Base-by-base conservation (phyloP, 2,113 vertebrate species). In the Xerus inauris region DNA sequence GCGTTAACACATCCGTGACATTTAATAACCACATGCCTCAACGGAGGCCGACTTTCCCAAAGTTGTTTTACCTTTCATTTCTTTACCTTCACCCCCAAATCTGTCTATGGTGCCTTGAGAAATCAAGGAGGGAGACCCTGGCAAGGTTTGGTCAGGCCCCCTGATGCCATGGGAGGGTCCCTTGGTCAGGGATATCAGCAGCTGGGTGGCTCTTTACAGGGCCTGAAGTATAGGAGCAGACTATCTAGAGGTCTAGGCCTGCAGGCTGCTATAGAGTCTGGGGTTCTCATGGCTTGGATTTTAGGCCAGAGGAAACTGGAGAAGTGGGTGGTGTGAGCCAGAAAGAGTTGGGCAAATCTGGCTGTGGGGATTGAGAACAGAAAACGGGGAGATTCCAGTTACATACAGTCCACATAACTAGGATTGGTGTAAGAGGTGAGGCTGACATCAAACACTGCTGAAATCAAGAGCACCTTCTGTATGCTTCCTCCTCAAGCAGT, bases 1-100 rank as follows among this genome's bases (percentile, higher is more conserved):
- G 96, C 42, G 62, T 97, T 98, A 98, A 98, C 94, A 97, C 96
- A 96, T 97, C 96, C 91, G 62, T 94, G 96, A 97, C 95, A 98
- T 97, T 97, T 94, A 98, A 97, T 97, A 98, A 97, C 87, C 96
- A 94, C 93, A 95, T 87, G 96, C 71, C 96, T 98, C 97, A 94
- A 94, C 14, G 87, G 93, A 98, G 79, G 89, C 73, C 97, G 94
- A 85, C 57, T 97, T 98, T 94, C 62, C 47, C 62, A 64, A 86
- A 94, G 77, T 92, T 96, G 75, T 59, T 97, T 94, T 85, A 95
- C 22, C 14, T 82, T 94, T 81, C 13, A 28, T 96, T 89, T 96
- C 54, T 54, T 86, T 45, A 0, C 40, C 20, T 65, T 95, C 5
- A 35, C 51, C 28, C 17, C 1, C 0, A 94, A 87, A 89, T 16